A percentile compares a stretch with the other conserved stretches of the same genome.
Evolutionary conservation across 2,888 invertebrate species (phyloP).

Genomic region (Brachyptera putata): DNA sequence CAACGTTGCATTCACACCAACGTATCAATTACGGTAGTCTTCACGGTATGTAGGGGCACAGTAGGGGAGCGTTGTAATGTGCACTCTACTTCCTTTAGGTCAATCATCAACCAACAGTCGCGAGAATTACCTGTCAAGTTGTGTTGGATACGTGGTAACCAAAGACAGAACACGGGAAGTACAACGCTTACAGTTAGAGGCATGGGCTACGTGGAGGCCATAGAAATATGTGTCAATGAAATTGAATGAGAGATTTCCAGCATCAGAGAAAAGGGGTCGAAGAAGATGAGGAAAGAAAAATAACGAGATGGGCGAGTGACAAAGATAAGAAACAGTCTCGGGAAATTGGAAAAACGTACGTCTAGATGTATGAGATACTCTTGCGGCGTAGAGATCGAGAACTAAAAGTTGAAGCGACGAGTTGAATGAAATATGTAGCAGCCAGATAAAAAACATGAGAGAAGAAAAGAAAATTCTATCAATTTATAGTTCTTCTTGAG

Average conservation of each 20-base stretch:
- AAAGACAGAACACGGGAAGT: no score
- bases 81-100: no score
- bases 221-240: conserved; percentile 19
- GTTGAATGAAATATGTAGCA: conserved; percentile 11
- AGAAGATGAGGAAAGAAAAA: conserved; percentile 9
- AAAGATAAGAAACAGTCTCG: conserved; percentile 12
- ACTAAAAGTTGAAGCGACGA: conserved; percentile 1
- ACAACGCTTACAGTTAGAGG: background rate
- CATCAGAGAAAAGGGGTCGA: background rate
- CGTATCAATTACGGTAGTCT: no score
- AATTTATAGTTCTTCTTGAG: no score
- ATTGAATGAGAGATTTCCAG: conserved; percentile 17
- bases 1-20: no score
- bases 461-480: no score
- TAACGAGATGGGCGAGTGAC: conserved; percentile 9
- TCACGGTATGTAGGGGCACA: no score
- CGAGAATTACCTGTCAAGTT: no score
- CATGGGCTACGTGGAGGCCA: background rate
- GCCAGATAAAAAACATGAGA: background rate
- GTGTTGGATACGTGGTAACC: no score
- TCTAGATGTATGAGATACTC: conserved; percentile 14
- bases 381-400: background rate
- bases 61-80: no score
- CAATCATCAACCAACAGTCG: no score
- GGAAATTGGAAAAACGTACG: conserved; percentile 20